A percentile compares a stretch with the other conserved stretches of the same genome.
Conservation (phyloP, 2,888 invertebrate species). For the Omphaloscelis lunosa region DNA sequence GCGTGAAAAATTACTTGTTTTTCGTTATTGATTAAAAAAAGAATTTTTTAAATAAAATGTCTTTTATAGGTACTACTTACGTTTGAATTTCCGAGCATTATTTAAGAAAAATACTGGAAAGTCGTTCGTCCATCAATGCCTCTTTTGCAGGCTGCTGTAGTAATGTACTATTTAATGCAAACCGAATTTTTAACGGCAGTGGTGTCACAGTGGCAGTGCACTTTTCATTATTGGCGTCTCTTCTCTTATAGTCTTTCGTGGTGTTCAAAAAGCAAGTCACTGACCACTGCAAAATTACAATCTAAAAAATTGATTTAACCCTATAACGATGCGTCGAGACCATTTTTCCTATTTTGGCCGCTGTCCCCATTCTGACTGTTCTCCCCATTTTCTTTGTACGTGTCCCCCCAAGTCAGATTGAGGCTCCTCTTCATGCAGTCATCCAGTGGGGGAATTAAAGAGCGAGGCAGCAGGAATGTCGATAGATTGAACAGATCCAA, state of each 20-base stretch:
- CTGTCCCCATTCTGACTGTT: slow-evolving; percentile 29
- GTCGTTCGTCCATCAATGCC: too few species aligned
- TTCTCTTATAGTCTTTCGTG: not conserved
- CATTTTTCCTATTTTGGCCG: slow-evolving; percentile 33
- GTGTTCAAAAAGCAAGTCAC: slow-evolving; percentile 26
- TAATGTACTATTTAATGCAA: too few species aligned
- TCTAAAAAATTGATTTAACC: slow-evolving; percentile 32
- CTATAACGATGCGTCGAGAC: slow-evolving; percentile 74
- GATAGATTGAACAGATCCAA: slow-evolving; percentile 99
- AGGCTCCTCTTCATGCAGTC: slow-evolving; percentile 95
- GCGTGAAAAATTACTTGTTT: not conserved
- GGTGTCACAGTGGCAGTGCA: too few species aligned
- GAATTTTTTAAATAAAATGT: too few species aligned
- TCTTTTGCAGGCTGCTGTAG: too few species aligned
- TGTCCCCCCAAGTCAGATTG: slow-evolving; percentile 90
- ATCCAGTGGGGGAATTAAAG: slow-evolving; percentile 96
- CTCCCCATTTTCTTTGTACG: slow-evolving; percentile 53
- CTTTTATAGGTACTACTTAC: too few species aligned
- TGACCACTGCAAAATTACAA: slow-evolving; percentile 21
- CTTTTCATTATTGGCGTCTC: too few species aligned
- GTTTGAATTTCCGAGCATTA: not conserved
- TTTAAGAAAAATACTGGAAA: not conserved
- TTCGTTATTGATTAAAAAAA: too few species aligned
- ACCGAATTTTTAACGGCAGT: too few species aligned
- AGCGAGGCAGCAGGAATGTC: slow-evolving; percentile 98